A percentile compares a stretch with the other conserved stretches of the same genome.
phyloP scores from a whole-genome alignment of 2,888 invertebrate species.

The Acholoe squamosa region DNA sequence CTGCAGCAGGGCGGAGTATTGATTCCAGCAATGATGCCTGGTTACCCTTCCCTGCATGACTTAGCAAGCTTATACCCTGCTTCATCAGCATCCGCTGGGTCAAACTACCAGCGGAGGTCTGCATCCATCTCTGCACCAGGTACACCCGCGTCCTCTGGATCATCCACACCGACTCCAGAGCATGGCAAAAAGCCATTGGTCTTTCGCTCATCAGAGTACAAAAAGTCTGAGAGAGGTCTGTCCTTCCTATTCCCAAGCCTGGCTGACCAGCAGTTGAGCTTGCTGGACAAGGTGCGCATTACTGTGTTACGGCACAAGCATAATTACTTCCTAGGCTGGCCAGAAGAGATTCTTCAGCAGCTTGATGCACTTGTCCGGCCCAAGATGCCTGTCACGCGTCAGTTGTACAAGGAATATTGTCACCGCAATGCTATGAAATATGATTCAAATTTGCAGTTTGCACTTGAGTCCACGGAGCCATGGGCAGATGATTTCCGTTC shows the following conservation, averaged over 20 bases:
- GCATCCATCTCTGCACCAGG: slow-evolving; percentile 46
- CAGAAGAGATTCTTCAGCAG: slow-evolving; percentile 67
- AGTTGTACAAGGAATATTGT: slow-evolving; percentile 72
- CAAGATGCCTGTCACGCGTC: slow-evolving; percentile 68
- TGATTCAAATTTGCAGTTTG: slow-evolving; percentile 71
- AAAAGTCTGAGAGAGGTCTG: slow-evolving; percentile 69
- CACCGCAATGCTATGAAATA: slow-evolving; percentile 72
- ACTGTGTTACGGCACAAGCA: slow-evolving; percentile 71
- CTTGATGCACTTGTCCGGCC: slow-evolving; percentile 70
- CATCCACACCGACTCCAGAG: slow-evolving; percentile 33
- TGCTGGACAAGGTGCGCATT: slow-evolving; percentile 70
- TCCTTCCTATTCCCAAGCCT: slow-evolving; percentile 70
- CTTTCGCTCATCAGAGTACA: slow-evolving; percentile 60
- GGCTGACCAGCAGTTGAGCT: slow-evolving; percentile 68
- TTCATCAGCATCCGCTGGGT: not conserved
- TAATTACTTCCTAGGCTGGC: slow-evolving; percentile 72
- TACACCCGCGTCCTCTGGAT: slow-evolving; percentile 27
- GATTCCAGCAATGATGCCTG: slow-evolving; percentile 38
- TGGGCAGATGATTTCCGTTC: slow-evolving; percentile 70
- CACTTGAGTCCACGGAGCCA: slow-evolving; percentile 69
- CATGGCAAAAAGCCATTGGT: slow-evolving; percentile 34
- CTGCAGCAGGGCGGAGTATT: slow-evolving; percentile 31
- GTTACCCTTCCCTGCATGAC: slow-evolving; percentile 31
- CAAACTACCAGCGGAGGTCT: slow-evolving; percentile 17
- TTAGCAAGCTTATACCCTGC: slow-evolving; percentile 17